Evolutionary conservation across 2,797 vertebrate species (phyloP).

Genomic region (Pseudocheirus occidentalis): DNA sequence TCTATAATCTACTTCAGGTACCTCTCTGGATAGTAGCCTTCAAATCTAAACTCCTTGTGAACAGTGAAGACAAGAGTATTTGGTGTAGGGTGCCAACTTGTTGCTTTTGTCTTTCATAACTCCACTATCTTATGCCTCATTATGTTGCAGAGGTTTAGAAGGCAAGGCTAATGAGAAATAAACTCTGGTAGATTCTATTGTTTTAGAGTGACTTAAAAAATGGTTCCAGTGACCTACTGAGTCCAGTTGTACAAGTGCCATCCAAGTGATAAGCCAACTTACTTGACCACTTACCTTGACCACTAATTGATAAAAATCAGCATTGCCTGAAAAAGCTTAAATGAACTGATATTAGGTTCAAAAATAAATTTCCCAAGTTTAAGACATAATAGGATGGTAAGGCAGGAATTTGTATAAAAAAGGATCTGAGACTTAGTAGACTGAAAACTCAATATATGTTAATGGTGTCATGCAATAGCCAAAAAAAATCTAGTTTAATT

Average conservation of each 20-base stretch:
- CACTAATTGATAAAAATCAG: background rate
- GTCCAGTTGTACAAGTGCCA: background rate
- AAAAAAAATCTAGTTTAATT: background rate
- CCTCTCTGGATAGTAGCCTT: background rate
- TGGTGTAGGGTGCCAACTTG: background rate
- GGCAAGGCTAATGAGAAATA: background rate
- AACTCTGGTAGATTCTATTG: background rate
- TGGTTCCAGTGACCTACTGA: background rate
- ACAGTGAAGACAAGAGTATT: background rate
- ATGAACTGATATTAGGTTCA: background rate
- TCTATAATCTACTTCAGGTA: background rate
- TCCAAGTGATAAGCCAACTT: background rate
- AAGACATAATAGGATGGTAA: background rate
- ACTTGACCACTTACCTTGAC: background rate
- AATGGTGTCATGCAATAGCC: background rate
- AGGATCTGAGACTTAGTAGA: background rate
- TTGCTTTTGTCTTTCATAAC: background rate
- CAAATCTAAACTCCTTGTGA: background rate
- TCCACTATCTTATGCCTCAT: background rate
- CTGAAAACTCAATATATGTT: background rate
- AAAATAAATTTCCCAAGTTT: background rate
- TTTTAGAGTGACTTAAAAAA: background rate
- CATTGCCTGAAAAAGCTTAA: background rate
- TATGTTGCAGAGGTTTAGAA: background rate
- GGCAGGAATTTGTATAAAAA: background rate